phyloP scores from a whole-genome alignment of 2,888 invertebrate species.

The Athalia rosae region DNA sequence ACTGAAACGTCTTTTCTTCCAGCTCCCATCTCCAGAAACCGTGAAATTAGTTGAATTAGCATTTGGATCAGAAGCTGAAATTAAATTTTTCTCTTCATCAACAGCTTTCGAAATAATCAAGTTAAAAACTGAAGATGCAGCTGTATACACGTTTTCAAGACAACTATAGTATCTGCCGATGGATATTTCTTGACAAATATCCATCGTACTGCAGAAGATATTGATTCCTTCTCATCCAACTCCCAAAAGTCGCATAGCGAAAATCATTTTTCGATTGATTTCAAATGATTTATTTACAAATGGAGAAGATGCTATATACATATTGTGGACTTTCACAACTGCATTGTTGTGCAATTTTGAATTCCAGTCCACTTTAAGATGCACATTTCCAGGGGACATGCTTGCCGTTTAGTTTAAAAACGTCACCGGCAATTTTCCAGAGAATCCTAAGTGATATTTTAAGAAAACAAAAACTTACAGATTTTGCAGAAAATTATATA shows the following conservation, averaged over 20 bases:
- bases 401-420: too few species aligned
- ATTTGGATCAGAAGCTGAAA: too few species aligned
- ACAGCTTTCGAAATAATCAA: slow-evolving; percentile 42
- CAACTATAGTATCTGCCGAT: slow-evolving; percentile 42
- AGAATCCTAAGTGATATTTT: too few species aligned
- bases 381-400: too few species aligned
- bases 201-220: slow-evolving; percentile 52
- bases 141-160: slow-evolving; percentile 40
- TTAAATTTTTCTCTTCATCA: slow-evolving; percentile 47
- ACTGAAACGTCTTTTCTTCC: slow-evolving; percentile 47
- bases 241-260: slow-evolving; percentile 52
- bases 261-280: slow-evolving; percentile 52
- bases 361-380: slow-evolving; percentile 53
- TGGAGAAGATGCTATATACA: slow-evolving; percentile 48
- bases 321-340: slow-evolving; percentile 42
- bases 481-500: too few species aligned
- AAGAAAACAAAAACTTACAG: too few species aligned
- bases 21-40: too few species aligned
- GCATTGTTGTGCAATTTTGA: slow-evolving; percentile 53
- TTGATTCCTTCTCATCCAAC: slow-evolving; percentile 52
- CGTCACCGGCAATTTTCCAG: too few species aligned
- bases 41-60: too few species aligned
- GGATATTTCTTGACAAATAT: slow-evolving; percentile 44
- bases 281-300: slow-evolving; percentile 50
- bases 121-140: slow-evolving; percentile 43